These are phyloP conservation scores for Turritopsis dohrnii DNA, from an alignment of 30 jellyfish, hydroid and myxozoan genomes.

Conservation along the genomic window DNA sequence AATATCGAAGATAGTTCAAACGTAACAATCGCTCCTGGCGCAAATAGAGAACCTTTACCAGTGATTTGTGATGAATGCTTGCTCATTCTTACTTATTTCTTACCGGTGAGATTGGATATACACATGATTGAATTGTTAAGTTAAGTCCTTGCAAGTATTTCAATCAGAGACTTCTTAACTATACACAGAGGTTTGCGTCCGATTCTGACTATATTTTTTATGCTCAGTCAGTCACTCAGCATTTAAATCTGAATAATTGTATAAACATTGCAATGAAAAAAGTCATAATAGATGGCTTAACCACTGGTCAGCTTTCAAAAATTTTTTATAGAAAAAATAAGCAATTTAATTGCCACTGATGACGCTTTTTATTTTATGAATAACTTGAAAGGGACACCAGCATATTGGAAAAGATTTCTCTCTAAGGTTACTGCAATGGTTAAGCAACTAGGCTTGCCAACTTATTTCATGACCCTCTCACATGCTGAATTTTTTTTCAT, in stretches of 20 bases:
- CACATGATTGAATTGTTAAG: not conserved
- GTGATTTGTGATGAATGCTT: constrained; percentile 26
- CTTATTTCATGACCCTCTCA: constrained; percentile 34
- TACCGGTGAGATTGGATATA: constrained; percentile 30
- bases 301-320: constrained; percentile 34
- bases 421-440: constrained; percentile 50
- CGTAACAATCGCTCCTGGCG: constrained; percentile 28
- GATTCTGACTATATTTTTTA: constrained; percentile 26
- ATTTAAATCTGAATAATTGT: constrained; percentile 26
- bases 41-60: constrained; percentile 7
- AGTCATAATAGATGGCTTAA: constrained; percentile 23
- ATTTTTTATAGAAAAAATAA: constrained; percentile 15
- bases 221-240: constrained; percentile 33
- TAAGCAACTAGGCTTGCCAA: constrained; percentile 46
- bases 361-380: constrained; percentile 28
- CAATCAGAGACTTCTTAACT: constrained; percentile 28
- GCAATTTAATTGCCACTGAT: constrained; percentile 20
- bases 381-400: constrained; percentile 48
- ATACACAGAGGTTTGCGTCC: constrained; percentile 24
- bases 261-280: constrained; percentile 32
- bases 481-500: constrained; percentile 42
- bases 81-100: constrained; percentile 30
- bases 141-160: constrained; percentile 31
- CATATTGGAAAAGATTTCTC: constrained; percentile 40
- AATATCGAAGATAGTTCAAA: not conserved